Evolutionary conservation across 2,797 vertebrate genomes (phyloP).

Genomic region (Cryptoprocta ferox): DNA sequence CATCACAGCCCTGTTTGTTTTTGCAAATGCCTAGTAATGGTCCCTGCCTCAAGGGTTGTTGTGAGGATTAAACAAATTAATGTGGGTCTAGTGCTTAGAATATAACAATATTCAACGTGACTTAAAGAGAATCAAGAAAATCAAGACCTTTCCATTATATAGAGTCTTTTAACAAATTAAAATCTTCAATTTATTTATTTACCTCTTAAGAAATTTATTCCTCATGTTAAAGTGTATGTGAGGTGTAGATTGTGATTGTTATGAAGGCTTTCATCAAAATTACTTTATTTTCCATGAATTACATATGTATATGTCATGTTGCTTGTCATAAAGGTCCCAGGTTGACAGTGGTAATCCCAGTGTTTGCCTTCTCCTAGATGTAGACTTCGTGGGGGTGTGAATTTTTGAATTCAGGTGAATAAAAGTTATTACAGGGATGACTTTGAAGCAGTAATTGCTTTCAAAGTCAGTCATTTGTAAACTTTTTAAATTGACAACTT

Average conservation of each 20-base stretch:
- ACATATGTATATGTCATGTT: not conserved
- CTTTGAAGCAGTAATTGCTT: not conserved
- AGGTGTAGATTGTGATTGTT: not conserved
- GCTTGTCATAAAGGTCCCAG: not conserved
- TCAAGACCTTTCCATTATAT: not conserved
- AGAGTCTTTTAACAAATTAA: not conserved
- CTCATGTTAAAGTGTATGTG: not conserved
- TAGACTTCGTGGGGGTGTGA: not conserved
- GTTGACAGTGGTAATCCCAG: not conserved
- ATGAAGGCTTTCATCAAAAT: not conserved
- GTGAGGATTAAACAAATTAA: not conserved
- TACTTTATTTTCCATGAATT: not conserved
- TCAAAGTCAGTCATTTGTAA: not conserved
- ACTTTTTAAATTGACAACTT: not conserved
- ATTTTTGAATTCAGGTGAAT: constrained; percentile 1
- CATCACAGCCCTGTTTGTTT: not conserved
- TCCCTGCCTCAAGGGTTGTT: not conserved
- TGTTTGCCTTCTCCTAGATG: not conserved
- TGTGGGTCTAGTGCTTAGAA: not conserved
- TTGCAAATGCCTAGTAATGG: not conserved
- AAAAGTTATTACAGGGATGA: not conserved
- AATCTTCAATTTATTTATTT: not conserved
- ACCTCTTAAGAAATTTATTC: not conserved
- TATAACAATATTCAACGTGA: not conserved
- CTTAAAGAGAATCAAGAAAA: not conserved